Conservation (phyloP, 2,113 vertebrate genomes). For the Euleptes europaea region DNA sequence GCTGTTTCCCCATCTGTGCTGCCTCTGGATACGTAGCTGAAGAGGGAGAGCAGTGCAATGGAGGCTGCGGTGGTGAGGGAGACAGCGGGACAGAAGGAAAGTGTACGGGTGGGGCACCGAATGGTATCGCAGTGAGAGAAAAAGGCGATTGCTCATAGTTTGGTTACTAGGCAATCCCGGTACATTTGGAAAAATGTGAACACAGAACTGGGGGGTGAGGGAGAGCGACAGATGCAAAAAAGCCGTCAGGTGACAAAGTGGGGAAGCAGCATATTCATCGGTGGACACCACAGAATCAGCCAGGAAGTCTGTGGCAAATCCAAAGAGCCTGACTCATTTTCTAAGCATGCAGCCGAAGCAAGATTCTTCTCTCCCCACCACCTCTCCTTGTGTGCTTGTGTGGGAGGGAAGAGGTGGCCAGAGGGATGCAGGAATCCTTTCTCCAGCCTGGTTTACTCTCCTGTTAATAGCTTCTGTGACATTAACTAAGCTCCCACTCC, state of each 20-base stretch:
- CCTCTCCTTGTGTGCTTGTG: background rate
- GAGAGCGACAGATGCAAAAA: background rate
- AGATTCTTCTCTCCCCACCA: fast-evolving
- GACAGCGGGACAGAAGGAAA: background rate
- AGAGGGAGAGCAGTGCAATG: background rate
- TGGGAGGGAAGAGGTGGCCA: background rate
- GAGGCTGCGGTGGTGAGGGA: too few relatives aligned
- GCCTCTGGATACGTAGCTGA: background rate
- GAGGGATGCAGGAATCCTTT: background rate
- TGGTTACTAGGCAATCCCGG: background rate
- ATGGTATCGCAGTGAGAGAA: background rate
- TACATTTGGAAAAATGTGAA: background rate
- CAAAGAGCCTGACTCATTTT: background rate
- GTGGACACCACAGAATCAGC: background rate
- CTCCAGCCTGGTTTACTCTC: background rate
- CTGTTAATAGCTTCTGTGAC: background rate
- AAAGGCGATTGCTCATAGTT: background rate
- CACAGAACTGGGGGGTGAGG: background rate
- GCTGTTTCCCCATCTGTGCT: background rate
- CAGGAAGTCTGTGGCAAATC: background rate
- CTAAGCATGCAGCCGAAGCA: background rate
- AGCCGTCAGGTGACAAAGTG: background rate
- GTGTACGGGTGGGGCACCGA: too few relatives aligned
- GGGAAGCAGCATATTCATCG: background rate
- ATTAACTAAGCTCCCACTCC: background rate